Evolutionary conservation across 2,797 vertebrate species (phyloP), one percentile per base, ranked within the genome.

Genomic region (Rhabdophis nuchalis): DNA sequence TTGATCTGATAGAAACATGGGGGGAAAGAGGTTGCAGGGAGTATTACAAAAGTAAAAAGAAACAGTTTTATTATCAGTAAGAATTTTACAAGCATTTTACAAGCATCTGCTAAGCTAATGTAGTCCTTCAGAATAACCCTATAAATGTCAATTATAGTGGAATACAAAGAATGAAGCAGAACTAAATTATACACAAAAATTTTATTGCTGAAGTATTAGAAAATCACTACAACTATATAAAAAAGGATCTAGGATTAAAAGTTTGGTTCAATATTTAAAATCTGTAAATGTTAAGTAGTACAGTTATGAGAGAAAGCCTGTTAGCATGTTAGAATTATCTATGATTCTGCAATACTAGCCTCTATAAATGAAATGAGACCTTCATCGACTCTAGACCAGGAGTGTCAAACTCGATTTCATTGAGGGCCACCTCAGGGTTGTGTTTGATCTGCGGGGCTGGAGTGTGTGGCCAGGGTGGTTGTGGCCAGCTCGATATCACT

Each of bases 1-100:
- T 91, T 92, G 72, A 95, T 10, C 97, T 98, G 91, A 2, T 8
- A 94, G 57, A 92, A 86, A 46, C 16, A 91, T 56, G 3, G 11
- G 64, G 1, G 89, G 18, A 29, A 88, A 82, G 57, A 14, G 29
- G 27, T n/a, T 58, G 57, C 1, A 13, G n/a, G 14, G 11, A 18
- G 9, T 56, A 52, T 61, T 92, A 18, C 57, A 52, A 64, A 85
- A 13, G 56, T 25, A 88, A 27, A 82, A 18, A 25, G 20, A 88
- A 50, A 86, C 6, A 82, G 10, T 85, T 87, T 88, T 77, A 32
- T 56, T 8, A 56, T 54, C 4, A 90, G 36, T 5, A 90, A 23
- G 2, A 23, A 29, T 52, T 32, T 87, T 85, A 86, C 25, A 87
- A 57, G 85, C 7, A 88, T 88, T 93, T 90, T 32, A 93, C 85